Evolutionary conservation across 53 echinoderm and acorn worm species (phyloP).

Genomic region (Stichopus horrens): DNA sequence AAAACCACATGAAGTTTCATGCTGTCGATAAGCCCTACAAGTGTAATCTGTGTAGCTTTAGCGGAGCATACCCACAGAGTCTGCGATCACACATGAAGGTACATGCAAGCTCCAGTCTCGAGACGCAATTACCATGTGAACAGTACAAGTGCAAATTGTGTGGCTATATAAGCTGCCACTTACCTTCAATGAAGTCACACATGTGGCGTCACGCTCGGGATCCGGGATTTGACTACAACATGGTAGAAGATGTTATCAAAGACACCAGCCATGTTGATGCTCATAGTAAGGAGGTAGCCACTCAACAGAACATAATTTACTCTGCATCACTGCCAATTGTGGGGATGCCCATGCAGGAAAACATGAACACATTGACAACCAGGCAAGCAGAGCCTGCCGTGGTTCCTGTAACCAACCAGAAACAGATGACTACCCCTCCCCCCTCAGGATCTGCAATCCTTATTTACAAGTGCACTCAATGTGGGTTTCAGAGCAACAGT

Average conservation of each 20-base stretch:
- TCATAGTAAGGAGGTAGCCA: not conserved
- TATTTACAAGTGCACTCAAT: constrained; percentile 82
- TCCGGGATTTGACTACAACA: constrained; percentile 83
- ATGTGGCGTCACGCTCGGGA: constrained; percentile 97
- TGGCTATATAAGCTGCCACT: constrained; percentile 82
- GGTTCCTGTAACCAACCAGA: not conserved
- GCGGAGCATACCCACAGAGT: constrained; percentile 96
- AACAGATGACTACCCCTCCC: not conserved
- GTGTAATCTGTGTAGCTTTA: constrained; percentile 83
- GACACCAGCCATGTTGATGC: constrained; percentile 22
- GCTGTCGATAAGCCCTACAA: constrained; percentile 88
- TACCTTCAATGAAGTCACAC: constrained; percentile 95
- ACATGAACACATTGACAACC: not conserved
- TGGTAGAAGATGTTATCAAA: constrained; percentile 60
- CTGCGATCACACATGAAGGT: constrained; percentile 89
- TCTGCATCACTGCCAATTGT: not conserved
- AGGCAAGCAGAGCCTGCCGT: not conserved
- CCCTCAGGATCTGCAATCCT: constrained; percentile 11
- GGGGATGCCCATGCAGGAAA: not conserved
- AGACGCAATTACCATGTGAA: constrained; percentile 51
- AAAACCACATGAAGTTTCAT: constrained; percentile 99
- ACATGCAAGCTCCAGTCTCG: constrained; percentile 47
- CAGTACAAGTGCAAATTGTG: constrained; percentile 90
- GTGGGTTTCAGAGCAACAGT: constrained; percentile 76
- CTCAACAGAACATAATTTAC: not conserved